Conservation (phyloP, 2,888 invertebrate species). For the Conchocele bisecta region DNA sequence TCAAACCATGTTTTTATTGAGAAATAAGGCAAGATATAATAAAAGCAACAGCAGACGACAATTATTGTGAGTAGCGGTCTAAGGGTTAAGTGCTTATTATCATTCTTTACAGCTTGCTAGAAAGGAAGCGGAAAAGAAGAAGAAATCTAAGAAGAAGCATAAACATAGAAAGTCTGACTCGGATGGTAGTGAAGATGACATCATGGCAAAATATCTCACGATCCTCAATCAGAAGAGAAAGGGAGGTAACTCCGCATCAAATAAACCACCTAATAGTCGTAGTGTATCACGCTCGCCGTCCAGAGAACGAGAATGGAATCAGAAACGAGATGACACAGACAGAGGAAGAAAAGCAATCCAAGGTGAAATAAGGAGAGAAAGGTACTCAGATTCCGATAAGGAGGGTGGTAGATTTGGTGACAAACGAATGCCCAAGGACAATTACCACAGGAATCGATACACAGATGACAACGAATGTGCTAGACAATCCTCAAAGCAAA, state of each 20-base stretch:
- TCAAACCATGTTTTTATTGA: too few species aligned
- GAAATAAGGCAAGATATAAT: too few species aligned
- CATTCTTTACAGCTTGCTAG: constrained; percentile 42
- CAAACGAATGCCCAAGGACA: too few species aligned
- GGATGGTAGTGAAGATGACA: constrained; percentile 69
- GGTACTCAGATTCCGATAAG: constrained; percentile 4
- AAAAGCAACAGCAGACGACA: too few species aligned
- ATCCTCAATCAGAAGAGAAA: constrained; percentile 75
- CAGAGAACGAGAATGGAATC: not conserved
- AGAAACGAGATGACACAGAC: not conserved
- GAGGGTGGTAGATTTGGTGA: not conserved
- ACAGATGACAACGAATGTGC: too few species aligned
- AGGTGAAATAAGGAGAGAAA: constrained; percentile 9
- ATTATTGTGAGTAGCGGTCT: too few species aligned
- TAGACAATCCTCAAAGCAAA: too few species aligned
- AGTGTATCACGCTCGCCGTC: too few species aligned
- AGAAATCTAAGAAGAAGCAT: constrained; percentile 78
- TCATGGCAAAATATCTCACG: constrained; percentile 77
- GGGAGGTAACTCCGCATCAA: too few species aligned
- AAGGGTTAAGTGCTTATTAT: too few species aligned
- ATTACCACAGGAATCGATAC: too few species aligned
- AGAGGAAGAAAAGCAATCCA: not conserved
- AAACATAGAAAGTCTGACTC: constrained; percentile 53
- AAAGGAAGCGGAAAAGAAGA: constrained; percentile 81
- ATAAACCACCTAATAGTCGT: too few species aligned